Percentiles rank a stretch among this genome's conserved stretches.
Conservation (phyloP, 35 echinoderm and acorn worm species). For the Eucidaris tribuloides region DNA sequence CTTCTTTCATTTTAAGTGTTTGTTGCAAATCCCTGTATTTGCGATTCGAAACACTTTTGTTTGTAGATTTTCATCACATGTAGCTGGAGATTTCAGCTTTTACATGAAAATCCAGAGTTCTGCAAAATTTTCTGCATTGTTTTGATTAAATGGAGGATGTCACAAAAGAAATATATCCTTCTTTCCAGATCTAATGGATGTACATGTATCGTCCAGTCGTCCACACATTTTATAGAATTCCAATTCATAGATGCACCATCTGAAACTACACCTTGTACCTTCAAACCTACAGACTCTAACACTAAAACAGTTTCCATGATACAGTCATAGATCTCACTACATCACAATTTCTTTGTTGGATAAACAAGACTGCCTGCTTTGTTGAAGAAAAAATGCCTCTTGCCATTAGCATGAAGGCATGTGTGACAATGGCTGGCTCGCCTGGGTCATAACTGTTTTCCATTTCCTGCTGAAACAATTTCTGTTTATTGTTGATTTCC, state of each 20-base stretch:
- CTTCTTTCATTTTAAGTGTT: too few relatives aligned
- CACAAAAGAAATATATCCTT: constrained; percentile 54
- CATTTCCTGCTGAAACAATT: constrained; percentile 6
- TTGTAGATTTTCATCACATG: too few relatives aligned
- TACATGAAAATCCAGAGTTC: constrained; percentile 37
- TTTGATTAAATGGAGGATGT: constrained; percentile 35
- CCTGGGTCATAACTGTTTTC: not conserved
- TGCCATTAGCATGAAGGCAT: constrained; percentile 29
- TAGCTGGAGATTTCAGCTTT: constrained; percentile 45
- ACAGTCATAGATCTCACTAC: constrained; percentile 2
- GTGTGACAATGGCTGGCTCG: not conserved
- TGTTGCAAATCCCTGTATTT: too few relatives aligned
- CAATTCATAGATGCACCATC: constrained; percentile 39
- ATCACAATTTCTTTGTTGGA: not conserved
- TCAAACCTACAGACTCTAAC: constrained; percentile 21
- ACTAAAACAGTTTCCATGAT: not conserved
- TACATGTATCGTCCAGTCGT: not conserved
- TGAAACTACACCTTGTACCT: not conserved
- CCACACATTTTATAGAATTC: constrained; percentile 34
- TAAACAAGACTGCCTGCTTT: not conserved
- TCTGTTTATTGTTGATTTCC: not conserved
- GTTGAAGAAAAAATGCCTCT: constrained; percentile 10
- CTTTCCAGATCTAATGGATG: not conserved
- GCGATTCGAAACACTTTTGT: too few relatives aligned
- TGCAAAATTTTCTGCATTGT: constrained; percentile 37